These are phyloP conservation scores for Scophthalmus maximus DNA, from an alignment of 2,113 vertebrate species.

Conservation along the genomic window DNA sequence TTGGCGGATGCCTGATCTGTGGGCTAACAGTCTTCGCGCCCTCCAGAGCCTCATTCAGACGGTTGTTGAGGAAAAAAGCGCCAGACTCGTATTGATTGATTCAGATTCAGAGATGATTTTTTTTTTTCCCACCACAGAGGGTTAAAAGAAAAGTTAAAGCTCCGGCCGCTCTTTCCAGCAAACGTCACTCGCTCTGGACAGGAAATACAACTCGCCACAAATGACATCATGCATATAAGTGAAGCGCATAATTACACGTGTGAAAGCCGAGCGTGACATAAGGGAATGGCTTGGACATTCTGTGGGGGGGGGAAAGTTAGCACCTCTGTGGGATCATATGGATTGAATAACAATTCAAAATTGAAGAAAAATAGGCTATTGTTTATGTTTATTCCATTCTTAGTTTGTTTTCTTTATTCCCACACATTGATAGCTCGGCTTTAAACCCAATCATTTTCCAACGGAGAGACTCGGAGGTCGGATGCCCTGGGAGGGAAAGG, in stretches of 20 bases:
- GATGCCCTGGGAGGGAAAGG: neutral
- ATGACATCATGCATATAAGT: constrained; percentile 9
- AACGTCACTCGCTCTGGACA: constrained; percentile 20
- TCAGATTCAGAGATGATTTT: constrained; percentile 39
- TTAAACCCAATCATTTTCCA: constrained; percentile 6
- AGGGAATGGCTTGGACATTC: too few species aligned
- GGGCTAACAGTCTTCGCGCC: constrained; percentile 13
- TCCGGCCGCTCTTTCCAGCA: constrained; percentile 20
- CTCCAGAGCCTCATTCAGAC: constrained; percentile 34
- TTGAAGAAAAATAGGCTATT: too few species aligned
- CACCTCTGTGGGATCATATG: too few species aligned
- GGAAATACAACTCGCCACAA: constrained; percentile 10
- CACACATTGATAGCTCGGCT: neutral
- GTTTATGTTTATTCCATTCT: too few species aligned
- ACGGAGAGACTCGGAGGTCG: constrained; percentile 16
- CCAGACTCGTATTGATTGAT: constrained; percentile 51
- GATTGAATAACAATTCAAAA: too few species aligned
- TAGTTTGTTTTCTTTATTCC: neutral
- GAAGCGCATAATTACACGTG: constrained; percentile 9
- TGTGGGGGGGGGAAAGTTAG: too few species aligned
- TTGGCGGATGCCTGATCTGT: constrained; percentile 3
- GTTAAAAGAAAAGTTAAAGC: constrained; percentile 38
- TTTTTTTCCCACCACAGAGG: constrained; percentile 59
- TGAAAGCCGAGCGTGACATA: too few species aligned
- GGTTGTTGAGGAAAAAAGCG: constrained; percentile 37